These are phyloP conservation scores for Lacanobia oleracea DNA, from an alignment of 2,888 invertebrate genomes.

Conservation along the genomic window DNA sequence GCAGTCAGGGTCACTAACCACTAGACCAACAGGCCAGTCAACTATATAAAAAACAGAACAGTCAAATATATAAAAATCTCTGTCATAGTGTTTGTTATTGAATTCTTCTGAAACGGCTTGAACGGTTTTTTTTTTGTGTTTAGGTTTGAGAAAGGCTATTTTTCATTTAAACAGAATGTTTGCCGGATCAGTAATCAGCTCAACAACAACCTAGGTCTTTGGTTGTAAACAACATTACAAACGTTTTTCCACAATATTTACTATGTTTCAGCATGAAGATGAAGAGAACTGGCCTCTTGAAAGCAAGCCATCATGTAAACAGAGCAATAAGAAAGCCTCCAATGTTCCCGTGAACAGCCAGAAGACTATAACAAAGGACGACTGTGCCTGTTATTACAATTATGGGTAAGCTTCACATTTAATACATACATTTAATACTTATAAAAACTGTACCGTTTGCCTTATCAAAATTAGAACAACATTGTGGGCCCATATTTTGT, in stretches of 20 bases:
- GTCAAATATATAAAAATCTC: no score
- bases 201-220: no score
- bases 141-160: no score
- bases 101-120: no score
- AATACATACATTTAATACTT: neutral
- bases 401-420: conserved; percentile 85
- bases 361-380: conserved; percentile 81
- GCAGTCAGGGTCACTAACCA: no score
- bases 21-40: no score
- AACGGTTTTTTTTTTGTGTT: no score
- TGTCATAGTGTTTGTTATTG: no score
- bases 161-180: no score
- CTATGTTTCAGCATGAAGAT: conserved; percentile 83
- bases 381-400: conserved; percentile 90
- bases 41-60: no score
- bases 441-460: neutral
- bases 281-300: conserved; percentile 86
- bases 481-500: neutral
- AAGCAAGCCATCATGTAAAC: conserved; percentile 80
- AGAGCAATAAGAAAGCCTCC: conserved; percentile 76
- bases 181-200: no score
- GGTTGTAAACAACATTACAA: no score
- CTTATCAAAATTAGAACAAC: neutral
- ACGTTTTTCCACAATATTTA: conserved; percentile 13
- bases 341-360: conserved; percentile 77